Conservation (phyloP, 2,797 vertebrate species). For the Amblyopsis hoosieri region DNA sequence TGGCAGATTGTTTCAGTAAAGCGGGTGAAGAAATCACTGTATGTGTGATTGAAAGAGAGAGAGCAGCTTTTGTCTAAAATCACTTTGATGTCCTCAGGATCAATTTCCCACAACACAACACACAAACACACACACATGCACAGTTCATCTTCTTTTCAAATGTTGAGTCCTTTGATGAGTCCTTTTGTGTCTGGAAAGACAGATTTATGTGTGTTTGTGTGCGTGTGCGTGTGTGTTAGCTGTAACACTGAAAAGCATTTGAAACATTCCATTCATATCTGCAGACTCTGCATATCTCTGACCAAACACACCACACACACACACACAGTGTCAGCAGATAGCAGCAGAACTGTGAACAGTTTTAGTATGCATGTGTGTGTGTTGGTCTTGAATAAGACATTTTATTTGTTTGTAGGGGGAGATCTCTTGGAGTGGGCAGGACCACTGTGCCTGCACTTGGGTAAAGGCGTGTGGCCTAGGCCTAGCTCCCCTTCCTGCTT, state of each 20-base stretch:
- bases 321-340: slow-evolving; percentile 20
- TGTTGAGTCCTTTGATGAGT: slow-evolving; percentile 26
- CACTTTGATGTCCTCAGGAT: neutral
- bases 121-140: neutral
- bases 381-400: neutral
- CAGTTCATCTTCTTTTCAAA: slow-evolving; percentile 31
- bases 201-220: neutral
- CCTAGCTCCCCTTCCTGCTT: neutral
- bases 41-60: too few relatives aligned
- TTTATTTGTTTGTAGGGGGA: slow-evolving; percentile 23
- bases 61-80: neutral
- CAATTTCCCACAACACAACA: neutral
- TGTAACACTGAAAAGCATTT: slow-evolving; percentile 8
- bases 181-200: slow-evolving; percentile 16
- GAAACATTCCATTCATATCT: slow-evolving; percentile 19
- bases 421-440: slow-evolving; percentile 11
- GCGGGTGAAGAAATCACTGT: too few relatives aligned
- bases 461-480: neutral
- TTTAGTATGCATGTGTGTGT: neutral
- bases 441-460: neutral
- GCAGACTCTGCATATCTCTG: slow-evolving; percentile 23
- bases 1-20: too few relatives aligned
- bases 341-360: neutral
- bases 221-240: neutral
- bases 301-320: neutral